Conservation (phyloP, 2,888 invertebrate genomes). For the Tachystola acroxantha region DNA sequence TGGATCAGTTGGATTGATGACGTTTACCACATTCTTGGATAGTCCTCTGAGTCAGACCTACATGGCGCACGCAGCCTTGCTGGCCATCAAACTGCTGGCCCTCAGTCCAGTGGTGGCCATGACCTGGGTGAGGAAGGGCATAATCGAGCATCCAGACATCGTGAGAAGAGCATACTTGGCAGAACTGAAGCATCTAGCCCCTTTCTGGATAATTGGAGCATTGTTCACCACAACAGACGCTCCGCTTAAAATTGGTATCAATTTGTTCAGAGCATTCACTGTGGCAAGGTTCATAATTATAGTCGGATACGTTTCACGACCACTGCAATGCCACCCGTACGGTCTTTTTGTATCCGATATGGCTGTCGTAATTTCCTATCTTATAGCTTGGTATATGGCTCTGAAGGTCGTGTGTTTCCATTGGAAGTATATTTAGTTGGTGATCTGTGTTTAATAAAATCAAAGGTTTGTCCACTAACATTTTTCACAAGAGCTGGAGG, state of each 20-base stretch:
- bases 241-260: slow-evolving; percentile 20
- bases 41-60: slow-evolving; percentile 37
- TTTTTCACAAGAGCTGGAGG: no score
- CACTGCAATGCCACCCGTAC: neutral
- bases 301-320: neutral
- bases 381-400: neutral
- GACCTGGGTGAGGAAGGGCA: slow-evolving; percentile 42
- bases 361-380: neutral
- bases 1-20: no score
- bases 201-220: slow-evolving; percentile 48
- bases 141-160: slow-evolving; percentile 33
- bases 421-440: neutral
- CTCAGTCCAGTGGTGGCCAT: slow-evolving; percentile 41
- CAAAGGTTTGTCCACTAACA: no score
- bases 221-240: slow-evolving; percentile 42
- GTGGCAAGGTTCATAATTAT: slow-evolving; percentile 8
- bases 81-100: slow-evolving; percentile 39
- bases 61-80: slow-evolving; percentile 43
- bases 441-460: no score
- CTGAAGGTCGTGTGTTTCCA: neutral
- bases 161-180: slow-evolving; percentile 43
- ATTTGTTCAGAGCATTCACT: slow-evolving; percentile 36
- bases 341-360: neutral
- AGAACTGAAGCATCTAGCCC: slow-evolving; percentile 46
- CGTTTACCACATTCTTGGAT: slow-evolving; percentile 32